phyloP scores from a whole-genome alignment of 2,888 invertebrate genomes.

The Phania funesta region DNA sequence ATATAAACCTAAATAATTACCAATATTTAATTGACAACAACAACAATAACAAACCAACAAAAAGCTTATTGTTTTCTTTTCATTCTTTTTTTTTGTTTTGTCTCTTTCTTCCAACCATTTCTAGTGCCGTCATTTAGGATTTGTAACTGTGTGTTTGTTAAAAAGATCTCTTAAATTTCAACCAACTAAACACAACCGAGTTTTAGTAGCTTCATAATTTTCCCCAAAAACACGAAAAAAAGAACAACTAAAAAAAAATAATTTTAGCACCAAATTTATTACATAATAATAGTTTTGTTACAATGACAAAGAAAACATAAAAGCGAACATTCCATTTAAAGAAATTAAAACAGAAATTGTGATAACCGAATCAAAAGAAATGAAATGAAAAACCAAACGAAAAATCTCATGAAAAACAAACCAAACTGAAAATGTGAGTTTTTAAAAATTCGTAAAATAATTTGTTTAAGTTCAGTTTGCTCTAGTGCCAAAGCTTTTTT shows the following conservation, averaged over 20 bases:
- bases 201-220: constrained; percentile 54
- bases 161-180: constrained; percentile 71
- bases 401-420: constrained; percentile 26
- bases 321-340: constrained; percentile 56
- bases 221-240: neutral
- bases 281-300: constrained; percentile 32
- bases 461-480: constrained; percentile 38
- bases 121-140: constrained; percentile 81
- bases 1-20: neutral
- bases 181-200: constrained; percentile 69
- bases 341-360: constrained; percentile 59
- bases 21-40: constrained; percentile 12
- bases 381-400: constrained; percentile 26
- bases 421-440: constrained; percentile 53
- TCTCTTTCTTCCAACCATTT: constrained; percentile 77
- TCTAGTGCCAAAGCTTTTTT: constrained; percentile 52
- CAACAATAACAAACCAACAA: constrained; percentile 33
- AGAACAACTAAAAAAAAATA: constrained; percentile 59
- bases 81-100: constrained; percentile 68
- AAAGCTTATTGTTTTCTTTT: constrained; percentile 66
- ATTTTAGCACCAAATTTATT: constrained; percentile 49
- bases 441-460: constrained; percentile 15
- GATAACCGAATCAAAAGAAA: constrained; percentile 62
- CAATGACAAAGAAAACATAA: neutral
- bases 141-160: constrained; percentile 76